phyloP scores from a whole-genome alignment of 1,140 invertebrate genomes.

The Cotesia chilonis region DNA sequence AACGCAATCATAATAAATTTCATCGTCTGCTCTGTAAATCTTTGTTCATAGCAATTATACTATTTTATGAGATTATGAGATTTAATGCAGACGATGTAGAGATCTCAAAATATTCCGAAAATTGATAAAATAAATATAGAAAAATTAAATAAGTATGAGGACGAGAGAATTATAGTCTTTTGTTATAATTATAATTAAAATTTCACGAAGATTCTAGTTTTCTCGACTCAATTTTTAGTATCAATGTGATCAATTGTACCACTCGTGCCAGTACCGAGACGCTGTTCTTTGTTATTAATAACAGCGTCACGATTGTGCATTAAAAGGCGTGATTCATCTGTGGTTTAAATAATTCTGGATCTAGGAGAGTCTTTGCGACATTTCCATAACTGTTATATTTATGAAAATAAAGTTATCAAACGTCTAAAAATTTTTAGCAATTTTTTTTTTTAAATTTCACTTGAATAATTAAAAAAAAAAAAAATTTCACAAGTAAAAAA shows the following conservation, averaged over 20 bases:
- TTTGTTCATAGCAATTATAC: slow-evolving; percentile 26
- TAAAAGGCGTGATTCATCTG: slow-evolving; percentile 25
- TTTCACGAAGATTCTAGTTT: not conserved
- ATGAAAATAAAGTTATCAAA: not conserved
- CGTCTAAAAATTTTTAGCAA: too few species aligned
- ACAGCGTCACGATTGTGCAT: slow-evolving; percentile 35
- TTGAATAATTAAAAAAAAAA: too few species aligned
- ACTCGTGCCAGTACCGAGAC: slow-evolving; percentile 38
- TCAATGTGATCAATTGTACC: slow-evolving; percentile 31
- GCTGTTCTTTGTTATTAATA: slow-evolving; percentile 14
- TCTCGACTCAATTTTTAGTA: slow-evolving; percentile 27
- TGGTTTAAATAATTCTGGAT: slow-evolving; percentile 29
- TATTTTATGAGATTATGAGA: slow-evolving; percentile 16
- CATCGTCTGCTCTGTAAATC: slow-evolving; percentile 29
- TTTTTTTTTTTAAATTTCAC: too few species aligned
- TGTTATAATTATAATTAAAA: not conserved
- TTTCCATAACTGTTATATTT: not conserved
- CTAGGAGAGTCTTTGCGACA: slow-evolving; percentile 7
- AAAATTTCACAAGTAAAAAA: too few species aligned
- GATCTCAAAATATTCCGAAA: slow-evolving; percentile 15
- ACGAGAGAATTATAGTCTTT: not conserved
- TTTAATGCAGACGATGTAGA: slow-evolving; percentile 23
- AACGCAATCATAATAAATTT: slow-evolving; percentile 23
- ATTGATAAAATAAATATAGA: slow-evolving; percentile 3
- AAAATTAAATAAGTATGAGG: slow-evolving; percentile 14